Base-by-base conservation (phyloP, 2,113 vertebrate species). In the Nycticryphes semicollaris region DNA sequence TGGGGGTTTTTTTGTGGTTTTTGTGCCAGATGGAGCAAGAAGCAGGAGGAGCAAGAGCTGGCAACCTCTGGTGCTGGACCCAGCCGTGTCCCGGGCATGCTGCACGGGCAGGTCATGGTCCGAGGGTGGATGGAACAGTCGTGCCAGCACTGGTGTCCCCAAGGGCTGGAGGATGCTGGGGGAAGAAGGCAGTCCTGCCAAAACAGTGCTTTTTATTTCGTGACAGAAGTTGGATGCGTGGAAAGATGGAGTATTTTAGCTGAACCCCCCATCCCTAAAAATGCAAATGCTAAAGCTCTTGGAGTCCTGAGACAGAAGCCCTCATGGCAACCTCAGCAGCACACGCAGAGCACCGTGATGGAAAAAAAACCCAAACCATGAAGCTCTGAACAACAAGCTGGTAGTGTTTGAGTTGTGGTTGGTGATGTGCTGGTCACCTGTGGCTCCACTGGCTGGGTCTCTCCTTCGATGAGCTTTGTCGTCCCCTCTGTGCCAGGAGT, bases 61-160 rank as follows among this genome's bases (percentile, higher is more conserved):
- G 63, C 5, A 19, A 54, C 43, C 33, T 13, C 2, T 8, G 1
- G 48, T 47, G 62, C 57, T 0, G 12, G 59, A 67, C 60, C 56
- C 5, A 2, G 23, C 74, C 22, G 82, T 87, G 85, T 41, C 84
- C 73, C 17, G 6, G 57, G 6, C 31, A 6, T 2, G 3, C 12
- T 30, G 48, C 11, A 6, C 7, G 27, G 50, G 23, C 87, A 56
- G 35, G 37, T 73, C 22, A 33, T 0, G 13, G 18, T 27, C 45
- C 0, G 0, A 60, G 41, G 39, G 6, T 2, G 3, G 56, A 53
- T 37, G 28, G 63, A 90, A 50, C 50, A 14, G 33, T 1, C 0
- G 37, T 80, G 53, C 19, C 69, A 84, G 84, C 15, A 1, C 22
- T 28, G 43, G 14, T 67, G 30, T 73, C 70, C 59, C 0, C 21